Evolutionary conservation across 1,140 invertebrate species (phyloP).

Genomic region (Pomphorhynchus laevis): DNA sequence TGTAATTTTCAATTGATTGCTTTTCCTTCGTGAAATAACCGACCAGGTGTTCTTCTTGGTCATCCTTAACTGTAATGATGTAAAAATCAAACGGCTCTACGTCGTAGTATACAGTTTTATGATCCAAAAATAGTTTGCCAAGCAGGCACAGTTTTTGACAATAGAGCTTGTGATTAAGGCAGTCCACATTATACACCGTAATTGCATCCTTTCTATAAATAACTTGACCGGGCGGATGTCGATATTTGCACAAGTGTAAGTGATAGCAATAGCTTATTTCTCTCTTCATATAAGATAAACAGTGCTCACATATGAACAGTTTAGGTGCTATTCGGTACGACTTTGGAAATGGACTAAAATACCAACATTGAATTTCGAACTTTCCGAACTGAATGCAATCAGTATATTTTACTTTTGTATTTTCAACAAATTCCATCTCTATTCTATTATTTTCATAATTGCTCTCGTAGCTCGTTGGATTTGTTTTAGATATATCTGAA

Average conservation of each 20-base stretch:
- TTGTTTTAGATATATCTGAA: too few relatives aligned
- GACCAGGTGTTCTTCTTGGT: constrained; percentile 4
- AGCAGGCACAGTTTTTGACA: constrained; percentile 16
- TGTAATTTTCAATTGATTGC: constrained; percentile 83
- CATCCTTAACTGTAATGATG: constrained; percentile 23
- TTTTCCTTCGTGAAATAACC: constrained; percentile 41
- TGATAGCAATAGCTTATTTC: constrained; percentile 52
- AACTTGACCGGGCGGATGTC: constrained; percentile 90
- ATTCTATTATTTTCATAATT: too few relatives aligned
- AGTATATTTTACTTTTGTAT: constrained; percentile 80
- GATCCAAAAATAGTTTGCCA: constrained; percentile 17
- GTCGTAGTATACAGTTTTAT: constrained; percentile 18
- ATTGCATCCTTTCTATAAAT: constrained; percentile 56
- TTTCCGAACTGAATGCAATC: constrained; percentile 67
- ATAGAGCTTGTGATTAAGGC: constrained; percentile 27
- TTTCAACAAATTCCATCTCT: too few relatives aligned
- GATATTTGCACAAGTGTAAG: constrained; percentile 50
- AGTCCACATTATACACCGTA: constrained; percentile 85
- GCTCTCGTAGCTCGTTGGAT: too few relatives aligned
- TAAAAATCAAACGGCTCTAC: constrained; percentile 16
- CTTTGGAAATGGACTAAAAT: constrained; percentile 84
- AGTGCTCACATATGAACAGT: constrained; percentile 95
- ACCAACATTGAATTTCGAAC: constrained; percentile 94
- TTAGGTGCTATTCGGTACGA: constrained; percentile 73
- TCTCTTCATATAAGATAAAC: constrained; percentile 81